These are phyloP conservation scores for Drosophila sechellia DNA, from an alignment of 1,140 invertebrate genomes.

Conservation along the genomic window DNA sequence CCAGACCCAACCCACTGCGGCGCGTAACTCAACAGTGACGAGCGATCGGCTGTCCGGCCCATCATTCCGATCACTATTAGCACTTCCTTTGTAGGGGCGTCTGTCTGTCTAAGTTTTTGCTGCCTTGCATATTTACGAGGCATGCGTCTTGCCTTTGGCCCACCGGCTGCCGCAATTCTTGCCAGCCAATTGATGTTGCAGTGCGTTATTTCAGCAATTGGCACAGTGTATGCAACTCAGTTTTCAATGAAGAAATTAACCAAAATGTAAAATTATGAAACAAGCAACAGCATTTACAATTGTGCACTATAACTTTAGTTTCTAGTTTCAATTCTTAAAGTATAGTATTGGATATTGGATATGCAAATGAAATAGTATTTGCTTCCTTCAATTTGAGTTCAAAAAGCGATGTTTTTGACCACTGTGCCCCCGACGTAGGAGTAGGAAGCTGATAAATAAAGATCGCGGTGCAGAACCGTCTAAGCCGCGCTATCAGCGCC, in stretches of 20 bases:
- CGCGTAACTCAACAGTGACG: constrained; percentile 72
- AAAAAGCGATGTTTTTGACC: constrained; percentile 2
- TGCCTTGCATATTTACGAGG: constrained; percentile 80
- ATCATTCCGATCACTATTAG: constrained; percentile 73
- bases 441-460: constrained; percentile 82
- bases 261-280: too few species aligned
- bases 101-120: constrained; percentile 81
- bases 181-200: constrained; percentile 66
- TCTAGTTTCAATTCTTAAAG: too few species aligned
- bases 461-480: constrained; percentile 65
- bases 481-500: constrained; percentile 62
- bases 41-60: constrained; percentile 57
- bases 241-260: too few species aligned
- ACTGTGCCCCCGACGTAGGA: constrained; percentile 46
- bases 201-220: constrained; percentile 57
- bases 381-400: not conserved
- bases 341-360: too few species aligned
- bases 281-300: too few species aligned
- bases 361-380: too few species aligned
- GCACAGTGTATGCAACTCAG: constrained; percentile 39
- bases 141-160: constrained; percentile 69
- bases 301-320: too few species aligned
- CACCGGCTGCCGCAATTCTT: constrained; percentile 52
- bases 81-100: constrained; percentile 77
- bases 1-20: constrained; percentile 32